phyloP scores from a whole-genome alignment of 2,888 invertebrate genomes.

The Cremastinae sp. region DNA sequence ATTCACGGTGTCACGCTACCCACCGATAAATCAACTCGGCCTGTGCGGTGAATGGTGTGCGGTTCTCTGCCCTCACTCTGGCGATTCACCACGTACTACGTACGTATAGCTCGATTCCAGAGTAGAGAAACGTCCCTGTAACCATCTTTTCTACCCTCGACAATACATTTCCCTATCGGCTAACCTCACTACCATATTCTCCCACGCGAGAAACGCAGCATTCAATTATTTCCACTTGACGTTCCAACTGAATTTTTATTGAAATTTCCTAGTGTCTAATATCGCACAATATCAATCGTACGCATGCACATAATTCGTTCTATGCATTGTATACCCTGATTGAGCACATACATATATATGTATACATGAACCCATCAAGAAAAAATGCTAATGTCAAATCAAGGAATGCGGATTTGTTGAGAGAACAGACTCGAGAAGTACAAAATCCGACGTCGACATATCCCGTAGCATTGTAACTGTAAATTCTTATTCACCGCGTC shows the following conservation, averaged over 20 bases:
- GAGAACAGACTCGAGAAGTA: background rate
- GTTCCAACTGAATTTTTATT: slow-evolving; percentile 49
- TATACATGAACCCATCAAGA: no score
- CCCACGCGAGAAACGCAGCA: slow-evolving; percentile 47
- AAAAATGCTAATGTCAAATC: background rate
- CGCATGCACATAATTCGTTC: background rate
- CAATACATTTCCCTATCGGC: slow-evolving; percentile 50
- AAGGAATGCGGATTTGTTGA: background rate
- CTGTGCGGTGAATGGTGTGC: slow-evolving; percentile 57
- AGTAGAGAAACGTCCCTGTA: slow-evolving; percentile 42
- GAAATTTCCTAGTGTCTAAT: slow-evolving; percentile 35
- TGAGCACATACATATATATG: no score
- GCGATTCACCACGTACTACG: slow-evolving; percentile 52
- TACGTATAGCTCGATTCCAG: slow-evolving; percentile 13
- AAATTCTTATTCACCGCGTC: slow-evolving; percentile 2
- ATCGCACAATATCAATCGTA: slow-evolving; percentile 4
- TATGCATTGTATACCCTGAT: no score
- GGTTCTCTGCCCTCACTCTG: slow-evolving; percentile 40
- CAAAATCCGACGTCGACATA: no score
- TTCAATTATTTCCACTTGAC: slow-evolving; percentile 59
- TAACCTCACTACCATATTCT: slow-evolving; percentile 55
- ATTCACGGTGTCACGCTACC: slow-evolving; percentile 67
- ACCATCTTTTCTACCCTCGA: slow-evolving; percentile 23
- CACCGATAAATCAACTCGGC: slow-evolving; percentile 68
- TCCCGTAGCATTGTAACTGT: background rate